phyloP scores from a whole-genome alignment of 1,140 invertebrate genomes.

The Apis mellifera region DNA sequence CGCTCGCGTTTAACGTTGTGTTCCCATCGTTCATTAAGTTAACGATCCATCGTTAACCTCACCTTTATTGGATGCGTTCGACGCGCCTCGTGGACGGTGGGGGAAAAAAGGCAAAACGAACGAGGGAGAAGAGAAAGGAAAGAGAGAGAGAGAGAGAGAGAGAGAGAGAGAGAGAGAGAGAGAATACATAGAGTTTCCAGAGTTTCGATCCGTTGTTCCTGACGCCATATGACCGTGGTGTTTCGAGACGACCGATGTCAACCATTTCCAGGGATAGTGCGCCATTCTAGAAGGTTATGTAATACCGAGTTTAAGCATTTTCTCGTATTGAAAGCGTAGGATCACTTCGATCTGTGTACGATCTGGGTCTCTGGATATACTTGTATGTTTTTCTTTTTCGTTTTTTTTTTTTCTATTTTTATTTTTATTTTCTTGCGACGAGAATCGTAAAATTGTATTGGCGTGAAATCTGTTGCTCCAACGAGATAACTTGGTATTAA shows the following conservation, averaged over 20 bases:
- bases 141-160: background rate
- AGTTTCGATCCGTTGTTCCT: constrained; percentile 27
- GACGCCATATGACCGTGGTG: constrained; percentile 46
- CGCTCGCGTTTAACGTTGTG: constrained; percentile 67
- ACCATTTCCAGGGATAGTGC: constrained; percentile 42
- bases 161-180: background rate
- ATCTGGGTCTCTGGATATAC: background rate
- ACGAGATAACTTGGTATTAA: background rate
- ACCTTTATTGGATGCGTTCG: constrained; percentile 76
- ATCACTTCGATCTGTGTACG: background rate
- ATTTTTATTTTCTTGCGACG: constrained; percentile 22
- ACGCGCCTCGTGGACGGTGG: constrained; percentile 17
- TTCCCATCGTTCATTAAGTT: constrained; percentile 76
- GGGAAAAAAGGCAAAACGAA: constrained; percentile 16
- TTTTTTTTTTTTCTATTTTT: background rate
- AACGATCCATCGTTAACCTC: constrained; percentile 76
- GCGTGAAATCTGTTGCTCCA: background rate
- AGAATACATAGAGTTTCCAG: constrained; percentile 8
- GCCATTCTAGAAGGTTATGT: constrained; percentile 32
- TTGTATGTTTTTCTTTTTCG: background rate
- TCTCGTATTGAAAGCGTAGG: background rate
- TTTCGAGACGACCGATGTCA: constrained; percentile 41
- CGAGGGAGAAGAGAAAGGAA: background rate
- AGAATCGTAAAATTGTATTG: background rate
- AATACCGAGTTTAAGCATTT: constrained; percentile 36